Base-by-base conservation (phyloP, 1,140 invertebrate genomes). In the Leptopilina clavipes region DNA sequence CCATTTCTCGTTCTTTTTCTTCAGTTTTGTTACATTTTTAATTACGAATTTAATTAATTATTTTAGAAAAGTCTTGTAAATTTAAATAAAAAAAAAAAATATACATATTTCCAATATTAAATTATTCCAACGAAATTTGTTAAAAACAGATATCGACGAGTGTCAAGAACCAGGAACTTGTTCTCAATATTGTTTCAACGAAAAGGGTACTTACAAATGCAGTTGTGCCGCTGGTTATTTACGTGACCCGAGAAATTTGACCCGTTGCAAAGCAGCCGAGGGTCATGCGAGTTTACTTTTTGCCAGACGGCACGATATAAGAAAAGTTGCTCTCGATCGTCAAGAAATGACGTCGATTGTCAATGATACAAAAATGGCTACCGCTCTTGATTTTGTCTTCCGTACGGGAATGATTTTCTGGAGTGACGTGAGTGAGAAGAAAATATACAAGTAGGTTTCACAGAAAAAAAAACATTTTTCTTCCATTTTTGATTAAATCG, bases 381-480 rank as follows among this genome's bases (percentile, higher is more conserved):
- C 96, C 0, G 96, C 96, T 0, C 88, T 98, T 3, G 97, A 98
- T 86, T 97, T 97, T 85, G 96, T 97, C 2, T 97, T 97, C 89
- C 92, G 95, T 75, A 97, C 96, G 5, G 95, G 96, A 71, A 96
- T 96, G 93, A 95, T 99, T 71, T 98, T 97, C 85, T 99, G 97
- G 97, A 97, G 96, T 86, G 98, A 99, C 91, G 94, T 96, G 37
- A 93, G 93, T 12, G 94, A 96, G 82, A 96, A 97, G 86, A 95
- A 95, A 87, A 98, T 98, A 82, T 97, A 96, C 87, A 97, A 96
- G 94, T 95, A 86, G 91, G 92, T 89, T 11, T 72, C 18, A 44
- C 3, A 12, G 12, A 54, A 73, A 73, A 73, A 73, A 72, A 48
- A n/a, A n/a, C n/a, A n/a, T 43, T 48, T 12, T 1, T 48, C 14